Evolutionary conservation across 2,888 invertebrate species (phyloP).

Genomic region (Ferdinandea cuprea): DNA sequence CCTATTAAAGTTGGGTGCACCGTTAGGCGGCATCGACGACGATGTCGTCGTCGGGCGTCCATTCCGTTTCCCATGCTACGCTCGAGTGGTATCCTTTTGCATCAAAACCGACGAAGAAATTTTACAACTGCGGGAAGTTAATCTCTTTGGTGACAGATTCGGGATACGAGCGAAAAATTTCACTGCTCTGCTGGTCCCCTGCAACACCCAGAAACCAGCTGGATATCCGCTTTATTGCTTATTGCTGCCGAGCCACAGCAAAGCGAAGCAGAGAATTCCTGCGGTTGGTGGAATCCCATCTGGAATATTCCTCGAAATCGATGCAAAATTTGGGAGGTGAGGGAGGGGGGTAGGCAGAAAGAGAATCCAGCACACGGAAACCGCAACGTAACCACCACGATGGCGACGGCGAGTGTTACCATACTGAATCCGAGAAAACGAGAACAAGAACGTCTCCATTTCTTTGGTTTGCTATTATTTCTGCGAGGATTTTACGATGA

Average conservation of each 20-base stretch:
- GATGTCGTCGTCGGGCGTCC: no score
- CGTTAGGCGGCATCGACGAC: background rate
- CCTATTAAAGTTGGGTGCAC: constrained; percentile 9
- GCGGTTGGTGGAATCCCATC: constrained; percentile 32
- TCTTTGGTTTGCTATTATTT: constrained; percentile 63
- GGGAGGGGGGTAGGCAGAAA: background rate
- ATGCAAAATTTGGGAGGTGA: constrained; percentile 2
- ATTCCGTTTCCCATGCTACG: constrained; percentile 42
- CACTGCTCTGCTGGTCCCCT: constrained; percentile 20
- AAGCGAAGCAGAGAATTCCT: constrained; percentile 39
- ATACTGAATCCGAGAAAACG: constrained; percentile 23
- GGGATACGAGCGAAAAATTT: constrained; percentile 12
- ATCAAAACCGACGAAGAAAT: constrained; percentile 11
- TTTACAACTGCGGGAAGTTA: constrained; percentile 58
- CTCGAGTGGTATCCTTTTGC: constrained; percentile 47
- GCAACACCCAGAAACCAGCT: constrained; percentile 55
- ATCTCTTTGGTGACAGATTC: constrained; percentile 64
- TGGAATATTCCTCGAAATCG: constrained; percentile 33
- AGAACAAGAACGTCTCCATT: constrained; percentile 55
- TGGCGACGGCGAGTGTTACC: constrained; percentile 9
- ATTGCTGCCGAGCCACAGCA: constrained; percentile 59
- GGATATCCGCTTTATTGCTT: constrained; percentile 70
- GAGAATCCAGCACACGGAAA: constrained; percentile 31
- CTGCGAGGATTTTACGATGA: constrained; percentile 61
- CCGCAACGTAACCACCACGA: constrained; percentile 42